phyloP scores from a whole-genome alignment of 2,113 vertebrate genomes.

The Apeltes quadracus region DNA sequence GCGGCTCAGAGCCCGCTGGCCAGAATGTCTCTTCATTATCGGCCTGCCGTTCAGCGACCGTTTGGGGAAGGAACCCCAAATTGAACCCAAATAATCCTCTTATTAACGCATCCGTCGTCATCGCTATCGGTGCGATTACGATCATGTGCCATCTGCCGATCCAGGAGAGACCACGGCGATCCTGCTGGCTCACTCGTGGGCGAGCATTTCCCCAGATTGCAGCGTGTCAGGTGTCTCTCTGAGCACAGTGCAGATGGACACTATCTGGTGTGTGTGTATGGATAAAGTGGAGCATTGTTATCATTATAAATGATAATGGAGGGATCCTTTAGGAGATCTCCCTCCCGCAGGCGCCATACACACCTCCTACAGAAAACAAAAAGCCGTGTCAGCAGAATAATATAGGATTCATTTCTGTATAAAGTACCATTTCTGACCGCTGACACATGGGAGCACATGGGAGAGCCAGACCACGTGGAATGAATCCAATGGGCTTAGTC shows the following conservation, averaged over 20 bases:
- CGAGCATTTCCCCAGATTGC: conserved; percentile 31
- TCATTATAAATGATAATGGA: background rate
- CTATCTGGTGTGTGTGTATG: conserved; percentile 25
- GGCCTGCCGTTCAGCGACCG: background rate
- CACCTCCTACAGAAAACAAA: background rate
- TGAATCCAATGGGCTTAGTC: conserved; percentile 10
- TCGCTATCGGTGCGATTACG: conserved; percentile 28
- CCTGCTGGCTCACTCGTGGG: conserved; percentile 52
- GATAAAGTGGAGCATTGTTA: background rate
- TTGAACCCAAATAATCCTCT: conserved; percentile 47
- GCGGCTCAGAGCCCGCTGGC: conserved; percentile 20
- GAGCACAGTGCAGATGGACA: conserved; percentile 13
- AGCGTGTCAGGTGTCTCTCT: conserved; percentile 29
- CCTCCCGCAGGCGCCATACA: background rate
- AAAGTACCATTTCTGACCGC: conserved; percentile 3
- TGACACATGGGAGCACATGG: conserved; percentile 5
- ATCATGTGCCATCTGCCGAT: conserved; percentile 70
- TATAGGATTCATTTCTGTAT: conserved; percentile 5
- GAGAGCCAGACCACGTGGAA: background rate
- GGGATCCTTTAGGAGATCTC: background rate
- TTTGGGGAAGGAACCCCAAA: conserved; percentile 5
- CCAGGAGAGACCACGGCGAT: conserved; percentile 43
- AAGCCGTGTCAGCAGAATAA: conserved; percentile 9
- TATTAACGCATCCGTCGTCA: conserved; percentile 44
- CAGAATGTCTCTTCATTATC: background rate